Evolutionary conservation across 2,113 vertebrate genomes (phyloP).

Genomic region (Dipodomys merriami): DNA sequence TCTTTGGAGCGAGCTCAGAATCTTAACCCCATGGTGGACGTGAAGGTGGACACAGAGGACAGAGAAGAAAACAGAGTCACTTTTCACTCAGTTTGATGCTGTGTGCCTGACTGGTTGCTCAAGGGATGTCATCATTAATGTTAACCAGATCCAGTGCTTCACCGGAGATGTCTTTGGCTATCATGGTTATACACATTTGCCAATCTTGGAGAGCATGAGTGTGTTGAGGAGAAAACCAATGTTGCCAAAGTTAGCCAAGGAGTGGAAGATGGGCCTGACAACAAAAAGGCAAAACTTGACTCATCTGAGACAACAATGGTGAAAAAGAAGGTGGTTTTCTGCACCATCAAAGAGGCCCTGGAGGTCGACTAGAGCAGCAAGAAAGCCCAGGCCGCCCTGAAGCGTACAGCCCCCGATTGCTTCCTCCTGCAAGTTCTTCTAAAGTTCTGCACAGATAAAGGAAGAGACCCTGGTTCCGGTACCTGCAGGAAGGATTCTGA

Average conservation of each 20-base stretch:
- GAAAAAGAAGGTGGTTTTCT: constrained; percentile 94
- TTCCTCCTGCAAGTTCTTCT: constrained; percentile 95
- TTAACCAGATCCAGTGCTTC: constrained; percentile 96
- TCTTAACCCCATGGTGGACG: constrained; percentile 98
- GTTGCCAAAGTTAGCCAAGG: constrained; percentile 86
- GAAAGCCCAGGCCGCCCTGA: constrained; percentile 88
- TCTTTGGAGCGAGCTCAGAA: constrained; percentile 94
- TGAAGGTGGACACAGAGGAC: constrained; percentile 89
- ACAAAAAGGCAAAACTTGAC: constrained; percentile 93
- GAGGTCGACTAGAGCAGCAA: constrained; percentile 92
- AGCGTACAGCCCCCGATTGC: constrained; percentile 90
- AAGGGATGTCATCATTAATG: constrained; percentile 90
- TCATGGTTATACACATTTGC: constrained; percentile 96
- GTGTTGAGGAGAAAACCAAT: constrained; percentile 95
- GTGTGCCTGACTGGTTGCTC: constrained; percentile 95
- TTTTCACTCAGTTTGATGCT: constrained; percentile 94
- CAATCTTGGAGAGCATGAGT: constrained; percentile 94
- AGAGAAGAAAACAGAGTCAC: constrained; percentile 91
- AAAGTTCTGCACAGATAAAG: constrained; percentile 93
- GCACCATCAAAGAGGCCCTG: constrained; percentile 91
- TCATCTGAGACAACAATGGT: constrained; percentile 93
- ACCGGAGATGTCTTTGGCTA: constrained; percentile 94
- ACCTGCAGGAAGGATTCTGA: constrained; percentile 86
- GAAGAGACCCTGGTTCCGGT: constrained; percentile 89
- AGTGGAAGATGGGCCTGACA: constrained; percentile 89